A percentile compares a stretch with the other conserved stretches of the same genome.
Conservation (phyloP, 2,888 invertebrate species). For the Coenonympha glycerion region DNA sequence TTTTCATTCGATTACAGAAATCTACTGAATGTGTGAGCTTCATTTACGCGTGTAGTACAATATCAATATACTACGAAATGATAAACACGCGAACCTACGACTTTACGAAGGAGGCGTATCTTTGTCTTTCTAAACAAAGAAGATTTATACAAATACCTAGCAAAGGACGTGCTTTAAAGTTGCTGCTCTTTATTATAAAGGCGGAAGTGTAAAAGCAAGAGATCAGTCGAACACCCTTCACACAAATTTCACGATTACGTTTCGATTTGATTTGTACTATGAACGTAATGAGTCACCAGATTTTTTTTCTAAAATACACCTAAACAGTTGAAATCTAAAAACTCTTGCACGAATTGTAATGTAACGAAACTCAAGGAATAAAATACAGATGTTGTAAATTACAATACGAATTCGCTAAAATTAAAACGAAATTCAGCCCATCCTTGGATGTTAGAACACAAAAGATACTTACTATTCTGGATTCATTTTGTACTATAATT, state of each 20-base stretch:
- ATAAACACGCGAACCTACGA: constrained; percentile 26
- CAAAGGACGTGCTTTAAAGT: constrained; percentile 13
- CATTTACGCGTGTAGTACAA: constrained; percentile 6
- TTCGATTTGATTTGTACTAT: constrained; percentile 50
- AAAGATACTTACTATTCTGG: constrained; percentile 87
- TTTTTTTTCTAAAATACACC: constrained; percentile 8
- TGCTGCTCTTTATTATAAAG: constrained; percentile 28
- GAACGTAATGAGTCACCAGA: constrained; percentile 66
- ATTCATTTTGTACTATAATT: constrained; percentile 80
- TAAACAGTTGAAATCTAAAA: background rate
- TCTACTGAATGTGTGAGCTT: background rate
- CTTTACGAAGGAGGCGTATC: constrained; percentile 48
- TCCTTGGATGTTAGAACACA: constrained; percentile 53
- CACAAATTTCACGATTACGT: constrained; percentile 55
- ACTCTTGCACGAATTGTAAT: background rate
- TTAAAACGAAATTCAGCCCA: constrained; percentile 53
- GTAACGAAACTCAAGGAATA: background rate
- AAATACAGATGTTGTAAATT: constrained; percentile 2
- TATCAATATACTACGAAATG: constrained; percentile 33
- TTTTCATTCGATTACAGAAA: too few species aligned
- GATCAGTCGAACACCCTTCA: constrained; percentile 48
- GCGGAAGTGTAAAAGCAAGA: constrained; percentile 37
- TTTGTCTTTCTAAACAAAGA: constrained; percentile 42
- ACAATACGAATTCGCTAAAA: constrained; percentile 60
- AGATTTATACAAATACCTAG: constrained; percentile 22